Percentiles rank a stretch among this genome's conserved stretches.
These are phyloP conservation scores for Drosophila ambigua DNA, from an alignment of 1,140 invertebrate species.

Conservation along the genomic window DNA sequence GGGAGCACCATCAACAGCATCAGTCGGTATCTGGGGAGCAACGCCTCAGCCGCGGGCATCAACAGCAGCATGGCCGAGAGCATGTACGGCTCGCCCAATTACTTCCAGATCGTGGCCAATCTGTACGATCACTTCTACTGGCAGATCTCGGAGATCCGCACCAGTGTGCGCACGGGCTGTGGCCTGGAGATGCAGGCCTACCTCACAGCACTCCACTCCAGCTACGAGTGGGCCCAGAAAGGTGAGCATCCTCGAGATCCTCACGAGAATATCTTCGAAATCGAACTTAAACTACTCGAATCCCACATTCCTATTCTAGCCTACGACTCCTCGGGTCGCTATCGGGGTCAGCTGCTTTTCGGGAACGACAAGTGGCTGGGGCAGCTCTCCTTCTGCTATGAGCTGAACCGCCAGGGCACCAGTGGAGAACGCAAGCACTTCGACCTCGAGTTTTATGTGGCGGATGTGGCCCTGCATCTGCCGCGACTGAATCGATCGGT, in stretches of 20 bases:
- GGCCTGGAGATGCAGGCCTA: conserved; percentile 79
- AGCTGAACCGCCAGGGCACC: conserved; percentile 67
- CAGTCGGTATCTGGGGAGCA: conserved; percentile 53
- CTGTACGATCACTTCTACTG: conserved; percentile 82
- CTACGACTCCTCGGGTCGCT: conserved; percentile 92
- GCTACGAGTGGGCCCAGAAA: conserved; percentile 76
- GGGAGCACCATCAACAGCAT: conserved; percentile 76
- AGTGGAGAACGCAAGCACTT: conserved; percentile 73
- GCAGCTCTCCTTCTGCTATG: conserved; percentile 84
- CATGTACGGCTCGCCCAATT: conserved; percentile 67
- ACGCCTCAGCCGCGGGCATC: conserved; percentile 21
- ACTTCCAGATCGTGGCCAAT: conserved; percentile 80
- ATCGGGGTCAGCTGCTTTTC: conserved; percentile 91
- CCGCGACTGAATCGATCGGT: conserved; percentile 65
- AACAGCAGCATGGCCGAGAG: conserved; percentile 62
- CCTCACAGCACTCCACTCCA: conserved; percentile 72
- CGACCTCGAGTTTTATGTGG: conserved; percentile 74
- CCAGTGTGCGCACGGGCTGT: conserved; percentile 69
- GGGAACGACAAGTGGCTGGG: conserved; percentile 93
- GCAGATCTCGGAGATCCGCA: conserved; percentile 75
- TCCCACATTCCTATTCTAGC: conserved; percentile 84
- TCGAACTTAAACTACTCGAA: too few relatives aligned
- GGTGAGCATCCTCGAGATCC: conserved; percentile 39
- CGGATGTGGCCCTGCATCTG: conserved; percentile 58
- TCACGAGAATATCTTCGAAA: background rate